Evolutionary conservation across 2,888 invertebrate species (phyloP).

Genomic region (Calephelis perditalis): DNA sequence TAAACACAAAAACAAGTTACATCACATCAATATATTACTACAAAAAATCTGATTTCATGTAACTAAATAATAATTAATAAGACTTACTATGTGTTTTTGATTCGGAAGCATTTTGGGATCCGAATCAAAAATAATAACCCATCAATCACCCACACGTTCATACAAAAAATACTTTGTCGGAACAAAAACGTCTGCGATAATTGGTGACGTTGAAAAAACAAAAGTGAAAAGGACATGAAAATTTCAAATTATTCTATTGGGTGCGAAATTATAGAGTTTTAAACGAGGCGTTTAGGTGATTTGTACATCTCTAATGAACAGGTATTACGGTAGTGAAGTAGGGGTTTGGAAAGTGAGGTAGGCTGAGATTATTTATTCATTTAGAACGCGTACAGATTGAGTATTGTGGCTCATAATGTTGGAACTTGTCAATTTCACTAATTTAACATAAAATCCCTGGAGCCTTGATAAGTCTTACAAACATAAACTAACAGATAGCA

Average conservation of each 20-base stretch:
- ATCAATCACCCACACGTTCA: slow-evolving; percentile 62
- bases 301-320: slow-evolving; percentile 58
- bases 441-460: too few relatives aligned
- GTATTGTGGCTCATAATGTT: too few relatives aligned
- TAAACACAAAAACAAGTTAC: background rate
- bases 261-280: slow-evolving; percentile 75
- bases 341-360: slow-evolving; percentile 18
- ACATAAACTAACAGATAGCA: too few relatives aligned
- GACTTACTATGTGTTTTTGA: slow-evolving; percentile 42
- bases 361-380: background rate
- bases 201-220: slow-evolving; percentile 65
- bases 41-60: background rate
- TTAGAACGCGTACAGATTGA: background rate
- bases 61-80: slow-evolving; percentile 7
- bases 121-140: slow-evolving; percentile 68
- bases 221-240: slow-evolving; percentile 72
- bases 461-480: too few relatives aligned
- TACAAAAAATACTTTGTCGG: slow-evolving; percentile 62
- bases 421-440: too few relatives aligned
- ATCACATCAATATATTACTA: background rate
- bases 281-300: slow-evolving; percentile 68
- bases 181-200: slow-evolving; percentile 51
- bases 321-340: slow-evolving; percentile 60
- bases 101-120: slow-evolving; percentile 65
- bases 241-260: slow-evolving; percentile 71